Percentiles rank a stretch among this genome's conserved stretches.
Evolutionary conservation across 2,113 vertebrate genomes (phyloP).

Genomic region (Barbus barbus): DNA sequence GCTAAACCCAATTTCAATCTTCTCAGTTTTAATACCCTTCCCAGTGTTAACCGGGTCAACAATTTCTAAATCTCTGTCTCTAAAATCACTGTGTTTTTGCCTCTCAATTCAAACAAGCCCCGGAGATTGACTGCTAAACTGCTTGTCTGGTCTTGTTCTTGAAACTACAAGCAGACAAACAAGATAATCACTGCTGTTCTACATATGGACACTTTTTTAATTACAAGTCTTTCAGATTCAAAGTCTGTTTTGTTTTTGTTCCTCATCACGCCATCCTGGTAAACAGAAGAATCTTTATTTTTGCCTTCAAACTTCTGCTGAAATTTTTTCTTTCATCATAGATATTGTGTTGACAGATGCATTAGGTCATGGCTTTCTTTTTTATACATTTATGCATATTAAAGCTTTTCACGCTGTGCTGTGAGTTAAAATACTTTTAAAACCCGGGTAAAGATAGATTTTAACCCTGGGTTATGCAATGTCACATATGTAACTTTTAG

Average conservation of each 20-base stretch:
- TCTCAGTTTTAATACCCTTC: constrained; percentile 61
- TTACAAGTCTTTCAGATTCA: constrained; percentile 54
- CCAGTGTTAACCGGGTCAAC: constrained; percentile 60
- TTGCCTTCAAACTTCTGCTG: neutral
- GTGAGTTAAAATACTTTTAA: neutral
- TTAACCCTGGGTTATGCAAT: neutral
- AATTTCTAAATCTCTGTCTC: constrained; percentile 55
- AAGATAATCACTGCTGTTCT: constrained; percentile 70
- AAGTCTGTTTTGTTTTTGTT: constrained; percentile 37
- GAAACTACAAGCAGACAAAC: constrained; percentile 67
- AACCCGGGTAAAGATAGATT: neutral
- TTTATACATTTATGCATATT: neutral
- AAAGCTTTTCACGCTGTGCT: neutral
- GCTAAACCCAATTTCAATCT: constrained; percentile 57
- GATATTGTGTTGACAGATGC: neutral
- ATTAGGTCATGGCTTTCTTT: neutral
- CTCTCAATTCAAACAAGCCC: constrained; percentile 37
- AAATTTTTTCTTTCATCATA: neutral
- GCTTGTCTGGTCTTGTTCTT: constrained; percentile 66
- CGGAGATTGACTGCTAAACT: constrained; percentile 55
- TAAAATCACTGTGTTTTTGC: too few species aligned
- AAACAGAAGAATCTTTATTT: neutral
- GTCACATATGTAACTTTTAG: neutral
- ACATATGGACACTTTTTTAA: constrained; percentile 67
- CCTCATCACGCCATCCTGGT: constrained; percentile 3